These are phyloP conservation scores for Drosophila pseudoananassae DNA, from an alignment of 1,140 invertebrate species.

Conservation along the genomic window DNA sequence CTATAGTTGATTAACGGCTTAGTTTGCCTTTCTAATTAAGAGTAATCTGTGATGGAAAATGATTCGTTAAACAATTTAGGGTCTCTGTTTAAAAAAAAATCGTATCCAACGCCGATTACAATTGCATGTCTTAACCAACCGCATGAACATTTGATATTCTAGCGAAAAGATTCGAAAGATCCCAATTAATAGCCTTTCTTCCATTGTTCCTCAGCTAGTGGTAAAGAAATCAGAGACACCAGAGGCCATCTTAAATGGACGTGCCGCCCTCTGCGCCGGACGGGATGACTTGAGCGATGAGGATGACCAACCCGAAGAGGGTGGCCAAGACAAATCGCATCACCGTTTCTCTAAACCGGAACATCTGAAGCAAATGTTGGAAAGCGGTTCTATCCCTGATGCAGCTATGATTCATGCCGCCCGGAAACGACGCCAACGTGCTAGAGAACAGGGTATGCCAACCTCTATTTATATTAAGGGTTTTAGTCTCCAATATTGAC, in stretches of 20 bases:
- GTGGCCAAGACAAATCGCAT: conserved; percentile 63
- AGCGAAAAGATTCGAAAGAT: neutral
- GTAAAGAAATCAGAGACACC: conserved; percentile 86
- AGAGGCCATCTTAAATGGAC: conserved; percentile 89
- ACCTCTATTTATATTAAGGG: neutral
- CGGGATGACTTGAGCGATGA: conserved; percentile 90
- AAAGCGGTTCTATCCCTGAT: conserved; percentile 96
- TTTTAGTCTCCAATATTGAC: neutral
- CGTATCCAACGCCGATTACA: conserved; percentile 14
- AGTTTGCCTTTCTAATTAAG: neutral
- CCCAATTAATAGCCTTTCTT: conserved; percentile 26
- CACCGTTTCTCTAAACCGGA: conserved; percentile 88
- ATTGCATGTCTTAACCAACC: conserved; percentile 13
- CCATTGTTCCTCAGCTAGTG: conserved; percentile 84
- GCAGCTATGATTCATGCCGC: conserved; percentile 98
- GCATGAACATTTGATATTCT: conserved; percentile 18
- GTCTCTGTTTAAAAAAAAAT: neutral
- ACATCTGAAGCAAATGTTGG: conserved; percentile 89
- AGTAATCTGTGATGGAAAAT: conserved; percentile 19
- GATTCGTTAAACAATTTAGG: neutral
- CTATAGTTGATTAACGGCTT: conserved; percentile 5
- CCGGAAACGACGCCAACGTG: conserved; percentile 95
- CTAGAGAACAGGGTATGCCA: conserved; percentile 75
- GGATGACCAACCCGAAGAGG: conserved; percentile 86
- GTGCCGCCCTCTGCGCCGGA: conserved; percentile 91